Evolutionary conservation across 2,888 invertebrate species (phyloP).

Genomic region (Caenorhabditis sp.): DNA sequence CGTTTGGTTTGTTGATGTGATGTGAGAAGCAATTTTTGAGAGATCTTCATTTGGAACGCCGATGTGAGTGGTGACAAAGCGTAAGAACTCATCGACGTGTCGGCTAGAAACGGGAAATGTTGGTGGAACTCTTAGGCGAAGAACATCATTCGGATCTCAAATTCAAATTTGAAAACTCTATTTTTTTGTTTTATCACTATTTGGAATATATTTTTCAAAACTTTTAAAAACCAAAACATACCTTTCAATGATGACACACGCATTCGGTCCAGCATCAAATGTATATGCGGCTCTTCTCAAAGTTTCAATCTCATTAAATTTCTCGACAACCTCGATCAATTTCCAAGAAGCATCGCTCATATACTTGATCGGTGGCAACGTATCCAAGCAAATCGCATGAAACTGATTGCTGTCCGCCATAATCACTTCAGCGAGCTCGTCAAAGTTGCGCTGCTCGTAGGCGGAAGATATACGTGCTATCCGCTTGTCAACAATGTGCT

Average conservation of each 20-base stretch:
- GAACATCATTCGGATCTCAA: no score
- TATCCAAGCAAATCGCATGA: slow-evolving; percentile 90
- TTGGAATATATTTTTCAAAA: background rate
- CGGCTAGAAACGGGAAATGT: background rate
- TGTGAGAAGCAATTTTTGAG: background rate
- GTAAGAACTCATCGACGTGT: background rate
- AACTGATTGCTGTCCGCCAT: slow-evolving; percentile 96
- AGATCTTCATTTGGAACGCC: slow-evolving; percentile 4
- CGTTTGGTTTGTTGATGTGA: background rate
- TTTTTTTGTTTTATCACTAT: no score
- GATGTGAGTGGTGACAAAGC: background rate
- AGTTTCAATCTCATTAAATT: slow-evolving; percentile 77
- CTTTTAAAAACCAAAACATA: slow-evolving; percentile 2
- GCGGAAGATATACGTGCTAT: slow-evolving; percentile 74
- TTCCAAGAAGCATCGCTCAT: slow-evolving; percentile 87
- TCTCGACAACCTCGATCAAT: slow-evolving; percentile 83
- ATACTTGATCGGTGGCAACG: slow-evolving; percentile 88
- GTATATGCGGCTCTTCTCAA: slow-evolving; percentile 85
- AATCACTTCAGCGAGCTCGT: slow-evolving; percentile 86
- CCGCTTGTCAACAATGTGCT: slow-evolving; percentile 80
- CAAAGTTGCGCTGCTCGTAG: slow-evolving; percentile 81
- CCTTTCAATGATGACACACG: slow-evolving; percentile 47
- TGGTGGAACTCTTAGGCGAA: no score
- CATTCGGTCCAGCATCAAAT: slow-evolving; percentile 82
- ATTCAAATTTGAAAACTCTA: no score